phyloP scores from a whole-genome alignment of 2,797 vertebrate genomes.

The Pseudopleuronectes americanus region DNA sequence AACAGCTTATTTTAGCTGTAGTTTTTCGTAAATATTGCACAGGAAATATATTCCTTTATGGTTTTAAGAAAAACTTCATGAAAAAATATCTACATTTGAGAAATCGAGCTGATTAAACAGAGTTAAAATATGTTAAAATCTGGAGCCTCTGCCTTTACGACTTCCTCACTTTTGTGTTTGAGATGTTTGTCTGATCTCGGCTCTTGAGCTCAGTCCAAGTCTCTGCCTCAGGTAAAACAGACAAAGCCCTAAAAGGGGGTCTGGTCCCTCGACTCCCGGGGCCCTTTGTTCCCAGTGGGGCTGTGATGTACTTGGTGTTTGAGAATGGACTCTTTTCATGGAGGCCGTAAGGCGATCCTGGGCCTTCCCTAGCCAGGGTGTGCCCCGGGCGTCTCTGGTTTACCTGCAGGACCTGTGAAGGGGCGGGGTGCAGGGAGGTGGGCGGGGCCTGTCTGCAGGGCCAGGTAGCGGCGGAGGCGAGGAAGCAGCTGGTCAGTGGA shows the following conservation, averaged over 20 bases:
- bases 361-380: constrained; percentile 78
- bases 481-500: constrained; percentile 66
- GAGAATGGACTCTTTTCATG: constrained; percentile 81
- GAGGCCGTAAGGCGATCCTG: constrained; percentile 82
- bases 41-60: too few species aligned
- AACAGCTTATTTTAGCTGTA: too few species aligned
- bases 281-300: constrained; percentile 72
- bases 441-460: constrained; percentile 24
- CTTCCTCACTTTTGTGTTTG: constrained; percentile 24
- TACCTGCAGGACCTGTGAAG: constrained; percentile 76
- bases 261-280: constrained; percentile 66
- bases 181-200: constrained; percentile 37
- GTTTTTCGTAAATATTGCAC: too few species aligned
- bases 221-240: constrained; percentile 40
- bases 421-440: constrained; percentile 24
- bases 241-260: constrained; percentile 74
- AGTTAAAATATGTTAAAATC: not conserved
- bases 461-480: constrained; percentile 21
- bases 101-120: not conserved
- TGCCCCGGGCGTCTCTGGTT: constrained; percentile 79
- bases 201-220: constrained; percentile 58
- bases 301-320: constrained; percentile 58
- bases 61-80: too few species aligned
- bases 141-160: constrained; percentile 13
- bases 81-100: too few species aligned